A percentile compares a stretch with the other conserved stretches of the same genome.
These are phyloP conservation scores for Eulithis prunata DNA, from an alignment of 2,888 invertebrate genomes.

Conservation along the genomic window DNA sequence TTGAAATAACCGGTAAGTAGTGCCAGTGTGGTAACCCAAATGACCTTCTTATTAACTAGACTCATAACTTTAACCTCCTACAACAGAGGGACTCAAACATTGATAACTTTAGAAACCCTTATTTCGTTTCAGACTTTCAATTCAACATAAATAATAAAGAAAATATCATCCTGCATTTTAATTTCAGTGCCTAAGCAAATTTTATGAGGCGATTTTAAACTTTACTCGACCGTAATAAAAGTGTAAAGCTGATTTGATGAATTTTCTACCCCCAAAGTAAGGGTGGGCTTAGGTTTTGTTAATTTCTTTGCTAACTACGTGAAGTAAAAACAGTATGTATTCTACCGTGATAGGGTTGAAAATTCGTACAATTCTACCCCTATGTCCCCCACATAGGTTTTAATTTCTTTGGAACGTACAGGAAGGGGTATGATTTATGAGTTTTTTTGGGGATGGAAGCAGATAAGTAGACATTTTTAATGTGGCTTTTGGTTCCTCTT, in stretches of 20 bases:
- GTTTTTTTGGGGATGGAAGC: constrained; percentile 22
- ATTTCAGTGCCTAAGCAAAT: background rate
- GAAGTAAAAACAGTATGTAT: constrained; percentile 5
- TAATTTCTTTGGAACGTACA: constrained; percentile 12
- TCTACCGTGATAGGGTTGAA: constrained; percentile 5
- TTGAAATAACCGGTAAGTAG: too few relatives aligned
- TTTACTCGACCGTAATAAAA: constrained; percentile 19
- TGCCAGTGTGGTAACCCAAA: too few relatives aligned
- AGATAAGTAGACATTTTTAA: constrained; percentile 22
- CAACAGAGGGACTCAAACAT: too few relatives aligned
- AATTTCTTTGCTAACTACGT: constrained; percentile 7
- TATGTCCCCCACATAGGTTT: constrained; percentile 6
- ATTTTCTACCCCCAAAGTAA: constrained; percentile 4
- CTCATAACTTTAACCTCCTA: too few relatives aligned
- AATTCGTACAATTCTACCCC: background rate
- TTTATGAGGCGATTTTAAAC: constrained; percentile 22
- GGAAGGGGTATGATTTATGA: constrained; percentile 17
- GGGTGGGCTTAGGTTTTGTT: constrained; percentile 16
- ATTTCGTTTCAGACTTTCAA: too few relatives aligned
- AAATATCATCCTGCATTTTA: constrained; percentile 10
- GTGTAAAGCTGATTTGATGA: constrained; percentile 9
- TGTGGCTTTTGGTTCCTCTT: constrained; percentile 16
- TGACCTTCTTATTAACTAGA: too few relatives aligned
- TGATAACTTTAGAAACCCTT: too few relatives aligned
- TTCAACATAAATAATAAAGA: background rate